A percentile compares a stretch with the other conserved stretches of the same genome.
Conservation (phyloP, 2,888 invertebrate species). For the Eupithecia tripunctaria region DNA sequence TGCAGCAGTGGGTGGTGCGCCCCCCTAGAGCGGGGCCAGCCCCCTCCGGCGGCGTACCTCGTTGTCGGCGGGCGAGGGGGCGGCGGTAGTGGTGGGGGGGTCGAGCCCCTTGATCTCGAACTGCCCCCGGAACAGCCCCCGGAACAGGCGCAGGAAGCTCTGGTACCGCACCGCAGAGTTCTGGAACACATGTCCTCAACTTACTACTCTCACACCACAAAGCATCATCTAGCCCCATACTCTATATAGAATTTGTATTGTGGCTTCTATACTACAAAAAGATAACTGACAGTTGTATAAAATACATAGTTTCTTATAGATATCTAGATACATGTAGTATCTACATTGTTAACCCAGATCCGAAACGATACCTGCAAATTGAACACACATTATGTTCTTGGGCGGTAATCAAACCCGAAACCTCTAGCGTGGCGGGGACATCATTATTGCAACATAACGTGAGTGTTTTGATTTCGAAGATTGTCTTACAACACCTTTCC, state of each 20-base stretch:
- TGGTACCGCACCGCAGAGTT: constrained; percentile 91
- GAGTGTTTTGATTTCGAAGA: neutral
- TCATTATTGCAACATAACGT: neutral
- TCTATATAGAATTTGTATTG: too few relatives aligned
- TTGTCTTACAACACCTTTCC: too few relatives aligned
- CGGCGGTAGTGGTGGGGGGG: constrained; percentile 78
- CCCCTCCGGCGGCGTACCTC: constrained; percentile 61
- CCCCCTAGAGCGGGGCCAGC: too few relatives aligned
- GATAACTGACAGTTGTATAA: too few relatives aligned
- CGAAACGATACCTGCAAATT: too few relatives aligned
- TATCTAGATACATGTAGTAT: too few relatives aligned
- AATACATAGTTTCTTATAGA: too few relatives aligned
- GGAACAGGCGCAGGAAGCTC: constrained; percentile 88
- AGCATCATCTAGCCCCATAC: neutral
- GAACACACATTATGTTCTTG: too few relatives aligned
- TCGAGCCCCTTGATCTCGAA: constrained; percentile 90
- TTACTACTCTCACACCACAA: neutral
- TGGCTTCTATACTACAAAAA: neutral
- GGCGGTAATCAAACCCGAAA: neutral
- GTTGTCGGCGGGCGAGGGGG: constrained; percentile 54
- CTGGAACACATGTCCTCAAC: constrained; percentile 79
- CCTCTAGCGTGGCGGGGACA: neutral
- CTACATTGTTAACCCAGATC: too few relatives aligned
- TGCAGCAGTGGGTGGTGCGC: too few relatives aligned
- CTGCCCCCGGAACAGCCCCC: constrained; percentile 89